Conservation (phyloP, 2,113 vertebrate species). For the Pionites leucogaster region DNA sequence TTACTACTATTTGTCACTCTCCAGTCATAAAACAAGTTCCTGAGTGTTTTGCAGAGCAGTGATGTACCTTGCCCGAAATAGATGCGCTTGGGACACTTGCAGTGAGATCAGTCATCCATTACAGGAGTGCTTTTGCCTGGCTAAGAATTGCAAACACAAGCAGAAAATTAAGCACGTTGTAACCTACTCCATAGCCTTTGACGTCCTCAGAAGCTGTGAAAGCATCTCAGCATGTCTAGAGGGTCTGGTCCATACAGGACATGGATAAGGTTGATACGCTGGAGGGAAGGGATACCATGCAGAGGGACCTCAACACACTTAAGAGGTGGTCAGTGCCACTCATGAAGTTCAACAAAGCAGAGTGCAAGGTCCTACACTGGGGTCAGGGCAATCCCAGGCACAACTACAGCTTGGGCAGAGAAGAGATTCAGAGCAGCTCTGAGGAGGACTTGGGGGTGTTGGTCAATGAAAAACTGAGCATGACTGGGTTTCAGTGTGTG, state of each 20-base stretch:
- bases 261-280: not conserved
- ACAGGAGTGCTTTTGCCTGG: not conserved
- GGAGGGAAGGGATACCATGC: not conserved
- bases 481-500: too few relatives aligned
- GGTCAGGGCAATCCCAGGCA: not conserved
- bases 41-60: not conserved
- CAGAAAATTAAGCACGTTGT: not conserved
- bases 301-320: not conserved
- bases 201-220: not conserved
- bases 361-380: not conserved
- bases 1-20: not conserved
- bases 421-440: not conserved
- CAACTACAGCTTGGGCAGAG: not conserved
- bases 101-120: not conserved
- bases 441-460: too few relatives aligned
- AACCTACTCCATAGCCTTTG: not conserved
- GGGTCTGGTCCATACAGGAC: rapidly evolving
- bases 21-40: not conserved
- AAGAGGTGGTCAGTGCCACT: not conserved
- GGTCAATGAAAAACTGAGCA: too few relatives aligned
- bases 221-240: not conserved
- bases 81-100: not conserved
- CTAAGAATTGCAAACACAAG: not conserved
- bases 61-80: not conserved
- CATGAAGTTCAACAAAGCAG: not conserved